Base-by-base conservation (phyloP, 2,113 vertebrate genomes). In the Tragelaphus scriptus region DNA sequence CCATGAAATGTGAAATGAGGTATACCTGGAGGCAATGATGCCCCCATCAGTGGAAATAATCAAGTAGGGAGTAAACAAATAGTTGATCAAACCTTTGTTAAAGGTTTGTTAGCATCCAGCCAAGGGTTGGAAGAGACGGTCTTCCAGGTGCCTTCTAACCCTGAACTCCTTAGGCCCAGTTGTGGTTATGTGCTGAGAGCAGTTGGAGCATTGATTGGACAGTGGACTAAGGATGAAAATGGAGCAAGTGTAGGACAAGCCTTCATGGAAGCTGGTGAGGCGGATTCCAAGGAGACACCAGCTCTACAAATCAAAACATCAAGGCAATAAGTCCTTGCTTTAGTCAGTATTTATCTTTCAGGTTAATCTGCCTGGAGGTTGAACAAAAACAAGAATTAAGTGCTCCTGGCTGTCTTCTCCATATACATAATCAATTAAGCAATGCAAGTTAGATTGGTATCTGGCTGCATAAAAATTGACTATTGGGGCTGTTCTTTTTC, bases 401-500 rank as follows among this genome's bases (percentile, higher is more conserved):
- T 55, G 9, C 40, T 49, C 91, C 82, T 87, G 56, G 25, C 58
- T 96, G 47, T 92, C 84, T 93, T 96, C 63, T 96, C 68, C 49
- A 56, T 80, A 80, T 84, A 86, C 49, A 95, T 85, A 96, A 96
- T 97, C 59, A 81, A 86, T 95, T 95, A 93, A 91, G 84, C 82
- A 94, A 79, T 88, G 59, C 84, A 97, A 89, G 94, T 95, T 88
- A 97, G 77, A 97, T 68, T 97, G 91, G 79, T 96, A 85, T 91
- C 88, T 59, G 53, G 63, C 21, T 94, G 51, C 93, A 95, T 94
- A 97, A 97, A 98, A 98, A 97, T 97, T 96, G 95, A 95, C 97
- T 86, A 36, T 26, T 63, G 51, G 32, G 19, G 58, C 90, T 94
- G 51, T 94, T 95, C 85, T 96, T 89, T 95, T 71, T 86, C 85